Evolutionary conservation across 2,797 vertebrate genomes (phyloP).

Genomic region (Eulemur coronatus): DNA sequence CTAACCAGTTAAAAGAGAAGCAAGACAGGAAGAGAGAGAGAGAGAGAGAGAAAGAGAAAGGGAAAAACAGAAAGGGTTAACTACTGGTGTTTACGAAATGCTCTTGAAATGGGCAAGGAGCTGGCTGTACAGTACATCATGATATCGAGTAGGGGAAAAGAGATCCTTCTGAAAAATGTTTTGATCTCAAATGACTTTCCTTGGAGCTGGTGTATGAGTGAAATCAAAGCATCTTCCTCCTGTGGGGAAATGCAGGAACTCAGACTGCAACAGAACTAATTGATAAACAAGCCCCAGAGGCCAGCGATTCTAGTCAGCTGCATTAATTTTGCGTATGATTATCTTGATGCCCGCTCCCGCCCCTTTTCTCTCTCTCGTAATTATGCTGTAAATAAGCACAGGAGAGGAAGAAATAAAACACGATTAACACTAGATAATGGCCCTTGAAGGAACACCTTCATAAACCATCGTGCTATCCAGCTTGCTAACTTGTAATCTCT

Average conservation of each 20-base stretch:
- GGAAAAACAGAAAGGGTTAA: background rate
- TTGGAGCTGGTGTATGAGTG: slow-evolving; percentile 2
- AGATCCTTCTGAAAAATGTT: slow-evolving; percentile 35
- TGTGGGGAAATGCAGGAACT: background rate
- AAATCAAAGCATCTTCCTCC: slow-evolving; percentile 40
- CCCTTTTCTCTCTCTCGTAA: slow-evolving; percentile 42
- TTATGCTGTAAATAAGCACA: slow-evolving; percentile 74
- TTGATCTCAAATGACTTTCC: slow-evolving; percentile 44
- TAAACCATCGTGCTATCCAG: slow-evolving; percentile 63
- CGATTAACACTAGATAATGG: slow-evolving; percentile 64
- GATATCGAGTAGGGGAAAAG: background rate
- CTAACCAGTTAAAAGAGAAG: background rate
- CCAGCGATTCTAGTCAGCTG: background rate
- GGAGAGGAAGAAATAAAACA: slow-evolving; percentile 71
- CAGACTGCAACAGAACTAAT: slow-evolving; percentile 17
- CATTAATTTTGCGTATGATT: slow-evolving; percentile 59
- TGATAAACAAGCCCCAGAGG: slow-evolving; percentile 54
- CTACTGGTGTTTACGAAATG: background rate
- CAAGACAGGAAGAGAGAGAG: background rate
- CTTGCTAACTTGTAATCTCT: slow-evolving; percentile 58
- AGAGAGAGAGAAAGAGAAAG: background rate
- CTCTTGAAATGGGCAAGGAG: background rate
- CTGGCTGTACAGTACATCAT: background rate
- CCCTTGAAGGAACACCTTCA: slow-evolving; percentile 72
- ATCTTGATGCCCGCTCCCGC: background rate